phyloP scores from a whole-genome alignment of 2,113 vertebrate genomes.

The Coregonus clupeaformis region DNA sequence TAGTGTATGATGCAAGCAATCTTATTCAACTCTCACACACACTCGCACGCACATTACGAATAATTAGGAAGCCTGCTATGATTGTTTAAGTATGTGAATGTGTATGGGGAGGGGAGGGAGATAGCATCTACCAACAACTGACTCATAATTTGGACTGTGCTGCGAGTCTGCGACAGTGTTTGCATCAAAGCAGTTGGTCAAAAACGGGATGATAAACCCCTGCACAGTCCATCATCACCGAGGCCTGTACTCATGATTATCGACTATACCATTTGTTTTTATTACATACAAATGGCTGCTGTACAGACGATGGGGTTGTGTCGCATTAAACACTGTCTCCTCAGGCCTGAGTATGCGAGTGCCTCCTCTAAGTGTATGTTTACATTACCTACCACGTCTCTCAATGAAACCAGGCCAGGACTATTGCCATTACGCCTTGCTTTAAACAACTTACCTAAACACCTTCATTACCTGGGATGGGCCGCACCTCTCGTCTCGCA shows the following conservation, averaged over 20 bases:
- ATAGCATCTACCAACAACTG: too few relatives aligned
- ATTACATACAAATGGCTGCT: too few relatives aligned
- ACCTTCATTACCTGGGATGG: slow-evolving; percentile 74
- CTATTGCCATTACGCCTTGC: slow-evolving; percentile 57
- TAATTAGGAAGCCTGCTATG: slow-evolving; percentile 21
- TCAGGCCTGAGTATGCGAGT: slow-evolving; percentile 32
- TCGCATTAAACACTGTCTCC: neutral
- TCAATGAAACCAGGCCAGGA: slow-evolving; percentile 55
- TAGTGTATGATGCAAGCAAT: slow-evolving; percentile 16
- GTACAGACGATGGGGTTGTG: too few relatives aligned
- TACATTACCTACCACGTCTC: slow-evolving; percentile 44
- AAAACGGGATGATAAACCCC: neutral
- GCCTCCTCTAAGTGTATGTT: slow-evolving; percentile 50
- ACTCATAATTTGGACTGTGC: too few relatives aligned
- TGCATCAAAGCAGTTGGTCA: neutral
- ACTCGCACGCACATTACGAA: slow-evolving; percentile 3
- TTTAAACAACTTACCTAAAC: slow-evolving; percentile 71
- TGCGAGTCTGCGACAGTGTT: too few relatives aligned
- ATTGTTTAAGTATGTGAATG: too few relatives aligned
- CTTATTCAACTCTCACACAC: slow-evolving; percentile 20
- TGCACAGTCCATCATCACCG: neutral
- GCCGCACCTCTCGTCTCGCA: slow-evolving; percentile 63
- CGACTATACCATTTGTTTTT: neutral
- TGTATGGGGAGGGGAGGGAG: too few relatives aligned
- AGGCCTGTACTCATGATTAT: too few relatives aligned